These are phyloP conservation scores for Ips nitidus DNA, from an alignment of 1,140 invertebrate species.

Conservation along the genomic window DNA sequence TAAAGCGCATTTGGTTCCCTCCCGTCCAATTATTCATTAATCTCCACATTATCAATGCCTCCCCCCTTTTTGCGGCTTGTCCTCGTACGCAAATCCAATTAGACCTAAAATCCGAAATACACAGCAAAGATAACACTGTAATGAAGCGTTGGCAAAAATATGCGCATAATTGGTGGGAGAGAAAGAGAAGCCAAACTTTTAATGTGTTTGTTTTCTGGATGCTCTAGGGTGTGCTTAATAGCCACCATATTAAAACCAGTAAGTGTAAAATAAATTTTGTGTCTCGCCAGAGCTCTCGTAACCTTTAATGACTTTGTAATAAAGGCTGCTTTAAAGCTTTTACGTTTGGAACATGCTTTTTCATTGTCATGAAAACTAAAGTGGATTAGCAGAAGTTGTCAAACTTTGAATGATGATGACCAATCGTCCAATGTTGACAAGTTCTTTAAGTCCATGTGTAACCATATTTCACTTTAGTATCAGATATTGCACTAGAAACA, in stretches of 20 bases:
- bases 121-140: slow-evolving; percentile 1
- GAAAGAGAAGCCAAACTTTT: slow-evolving; percentile 19
- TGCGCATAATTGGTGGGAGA: slow-evolving; percentile 17
- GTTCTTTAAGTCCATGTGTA: too few species aligned
- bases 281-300: slow-evolving; percentile 20
- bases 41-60: not conserved
- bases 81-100: not conserved
- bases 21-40: too few species aligned
- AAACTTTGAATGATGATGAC: too few species aligned
- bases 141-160: slow-evolving; percentile 12
- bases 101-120: slow-evolving; percentile 2
- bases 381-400: too few species aligned
- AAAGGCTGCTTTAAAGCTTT: slow-evolving; percentile 9
- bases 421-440: too few species aligned
- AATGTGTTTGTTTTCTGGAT: slow-evolving; percentile 25
- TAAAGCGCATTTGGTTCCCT: not conserved
- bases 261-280: slow-evolving; percentile 26
- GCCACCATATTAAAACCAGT: slow-evolving; percentile 21
- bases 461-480: too few species aligned
- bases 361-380: not conserved
- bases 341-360: slow-evolving; percentile 1
- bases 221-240: slow-evolving; percentile 21
- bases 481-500: too few species aligned
- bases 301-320: slow-evolving; percentile 18
- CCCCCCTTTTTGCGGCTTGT: not conserved